These are phyloP conservation scores for Gulo gulo DNA, from an alignment of 2,113 vertebrate species.

Conservation along the genomic window DNA sequence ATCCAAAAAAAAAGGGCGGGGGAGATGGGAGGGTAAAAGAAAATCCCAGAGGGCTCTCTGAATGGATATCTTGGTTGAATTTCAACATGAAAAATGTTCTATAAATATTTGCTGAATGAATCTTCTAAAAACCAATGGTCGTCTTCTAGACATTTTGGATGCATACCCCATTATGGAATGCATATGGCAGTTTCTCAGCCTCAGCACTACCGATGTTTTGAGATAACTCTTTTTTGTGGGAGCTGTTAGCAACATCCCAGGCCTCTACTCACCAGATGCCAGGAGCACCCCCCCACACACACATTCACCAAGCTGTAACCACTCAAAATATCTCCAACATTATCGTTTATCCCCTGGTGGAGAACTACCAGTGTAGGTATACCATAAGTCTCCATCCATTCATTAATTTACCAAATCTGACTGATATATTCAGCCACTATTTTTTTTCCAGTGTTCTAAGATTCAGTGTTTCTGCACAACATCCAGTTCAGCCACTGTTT, in stretches of 20 bases:
- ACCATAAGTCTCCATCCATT: neutral
- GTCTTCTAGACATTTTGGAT: neutral
- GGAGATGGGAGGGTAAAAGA: neutral
- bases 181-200: neutral
- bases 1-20: neutral
- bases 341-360: neutral
- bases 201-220: neutral
- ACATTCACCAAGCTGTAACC: neutral
- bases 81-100: neutral
- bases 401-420: neutral
- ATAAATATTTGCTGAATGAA: neutral
- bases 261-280: neutral
- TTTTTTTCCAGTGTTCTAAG: too few species aligned
- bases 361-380: neutral
- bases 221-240: neutral
- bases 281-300: neutral
- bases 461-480: too few species aligned
- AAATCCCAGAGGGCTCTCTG: neutral
- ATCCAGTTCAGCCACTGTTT: neutral
- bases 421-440: neutral
- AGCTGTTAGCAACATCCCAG: neutral
- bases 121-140: neutral
- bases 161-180: neutral
- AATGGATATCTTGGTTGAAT: neutral
- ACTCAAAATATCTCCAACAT: neutral